Evolutionary conservation across 2,888 invertebrate genomes (phyloP).

Genomic region (Thymelicus sylvestris): DNA sequence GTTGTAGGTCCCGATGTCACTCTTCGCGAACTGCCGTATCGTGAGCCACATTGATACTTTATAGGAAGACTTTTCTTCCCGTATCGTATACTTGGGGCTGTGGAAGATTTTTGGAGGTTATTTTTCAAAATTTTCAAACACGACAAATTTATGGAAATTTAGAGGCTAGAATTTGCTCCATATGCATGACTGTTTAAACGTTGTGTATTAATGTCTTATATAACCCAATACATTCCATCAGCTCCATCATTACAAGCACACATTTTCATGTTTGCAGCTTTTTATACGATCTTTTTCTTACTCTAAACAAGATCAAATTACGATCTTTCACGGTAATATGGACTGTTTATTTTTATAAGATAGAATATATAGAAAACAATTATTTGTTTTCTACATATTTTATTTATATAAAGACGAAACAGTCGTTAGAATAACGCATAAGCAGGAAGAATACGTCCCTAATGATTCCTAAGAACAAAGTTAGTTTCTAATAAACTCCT

Average conservation of each 20-base stretch:
- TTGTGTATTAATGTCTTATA: too few relatives aligned
- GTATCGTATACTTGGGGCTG: constrained; percentile 90
- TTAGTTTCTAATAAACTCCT: constrained; percentile 32
- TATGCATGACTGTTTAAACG: too few relatives aligned
- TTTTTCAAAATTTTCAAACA: background rate
- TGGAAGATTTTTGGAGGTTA: constrained; percentile 37
- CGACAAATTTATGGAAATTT: too few relatives aligned
- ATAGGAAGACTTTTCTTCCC: constrained; percentile 89
- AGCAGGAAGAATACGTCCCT: constrained; percentile 25
- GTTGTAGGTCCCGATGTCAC: constrained; percentile 88
- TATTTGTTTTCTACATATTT: too few relatives aligned
- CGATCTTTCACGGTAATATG: too few relatives aligned
- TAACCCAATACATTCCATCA: too few relatives aligned
- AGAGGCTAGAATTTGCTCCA: too few relatives aligned
- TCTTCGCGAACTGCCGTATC: constrained; percentile 84
- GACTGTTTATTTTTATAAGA: too few relatives aligned
- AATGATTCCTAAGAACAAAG: constrained; percentile 39
- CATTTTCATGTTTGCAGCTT: too few relatives aligned
- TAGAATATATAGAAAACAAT: constrained; percentile 13
- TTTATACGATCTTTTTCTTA: too few relatives aligned
- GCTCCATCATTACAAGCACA: too few relatives aligned
- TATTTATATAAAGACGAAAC: constrained; percentile 25
- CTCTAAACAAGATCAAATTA: too few relatives aligned
- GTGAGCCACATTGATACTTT: constrained; percentile 90
- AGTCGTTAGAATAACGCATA: constrained; percentile 28